Conservation (phyloP, 2,113 vertebrate genomes). For the Hoplias malabaricus region DNA sequence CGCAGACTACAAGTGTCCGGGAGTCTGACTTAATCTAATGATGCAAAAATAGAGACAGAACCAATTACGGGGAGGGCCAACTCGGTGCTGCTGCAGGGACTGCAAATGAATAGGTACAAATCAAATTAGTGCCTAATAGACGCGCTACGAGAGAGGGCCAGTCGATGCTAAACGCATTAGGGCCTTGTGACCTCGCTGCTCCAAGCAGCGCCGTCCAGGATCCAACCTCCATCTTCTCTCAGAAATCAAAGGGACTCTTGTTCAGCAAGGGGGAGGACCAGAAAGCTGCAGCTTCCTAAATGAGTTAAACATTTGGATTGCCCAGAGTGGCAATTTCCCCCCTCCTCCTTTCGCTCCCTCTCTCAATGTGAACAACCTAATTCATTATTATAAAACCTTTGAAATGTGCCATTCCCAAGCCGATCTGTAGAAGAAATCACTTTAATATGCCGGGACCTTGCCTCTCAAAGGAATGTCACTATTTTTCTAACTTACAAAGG, state of each 20-base stretch:
- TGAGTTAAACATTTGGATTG: conserved; percentile 79
- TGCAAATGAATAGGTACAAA: conserved; percentile 98
- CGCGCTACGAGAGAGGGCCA: conserved; percentile 87
- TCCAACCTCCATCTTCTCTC: conserved; percentile 77
- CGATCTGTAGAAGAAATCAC: conserved; percentile 48
- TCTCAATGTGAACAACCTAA: conserved; percentile 53
- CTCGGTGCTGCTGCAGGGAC: conserved; percentile 92
- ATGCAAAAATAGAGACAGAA: conserved; percentile 96
- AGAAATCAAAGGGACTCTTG: conserved; percentile 84
- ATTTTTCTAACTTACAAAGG: conserved; percentile 27
- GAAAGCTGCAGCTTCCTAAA: conserved; percentile 80
- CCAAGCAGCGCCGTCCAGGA: conserved; percentile 84
- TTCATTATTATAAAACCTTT: conserved; percentile 55
- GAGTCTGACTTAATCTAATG: conserved; percentile 99
- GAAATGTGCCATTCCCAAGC: conserved; percentile 48
- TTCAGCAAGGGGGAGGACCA: conserved; percentile 65
- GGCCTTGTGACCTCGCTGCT: conserved; percentile 89
- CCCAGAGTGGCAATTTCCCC: conserved; percentile 67
- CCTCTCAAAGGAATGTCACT: conserved; percentile 24
- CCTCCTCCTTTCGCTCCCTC: conserved; percentile 35
- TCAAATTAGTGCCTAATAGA: conserved; percentile 95
- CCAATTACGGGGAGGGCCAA: conserved; percentile 91
- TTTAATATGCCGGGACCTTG: conserved; percentile 37
- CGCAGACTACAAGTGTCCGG: conserved; percentile 95
- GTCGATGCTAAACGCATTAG: conserved; percentile 96